Base-by-base conservation (phyloP, 2,113 vertebrate species). In the Plotosus lineatus region DNA sequence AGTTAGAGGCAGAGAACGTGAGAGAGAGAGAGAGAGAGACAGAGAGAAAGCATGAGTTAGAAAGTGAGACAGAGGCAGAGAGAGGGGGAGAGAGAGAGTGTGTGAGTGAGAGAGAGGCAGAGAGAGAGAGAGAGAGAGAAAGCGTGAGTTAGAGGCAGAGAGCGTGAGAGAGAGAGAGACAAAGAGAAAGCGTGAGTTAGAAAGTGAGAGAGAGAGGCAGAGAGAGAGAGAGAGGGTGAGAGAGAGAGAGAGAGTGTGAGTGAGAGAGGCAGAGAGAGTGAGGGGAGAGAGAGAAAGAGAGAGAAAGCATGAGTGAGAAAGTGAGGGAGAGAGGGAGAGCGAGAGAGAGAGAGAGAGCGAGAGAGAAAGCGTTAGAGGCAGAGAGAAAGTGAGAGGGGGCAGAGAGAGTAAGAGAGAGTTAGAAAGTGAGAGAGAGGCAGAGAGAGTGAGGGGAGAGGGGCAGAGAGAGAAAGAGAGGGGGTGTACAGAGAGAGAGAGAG, bases 201-300 rank as follows among this genome's bases (percentile, higher is more conserved):
- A 58, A 51, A 71, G 78, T 74, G 79, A 75, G 79, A 61, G 78
- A 80, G 53, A 80, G 68, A 60, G 56, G n/a, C n/a, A n/a, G n/a
- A n/a, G n/a, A n/a, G n/a, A n/a, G n/a, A n/a, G n/a, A 31, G 56
- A 75, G 68, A 42, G 53, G 28, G 60, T 33, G 12, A 58, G 38
- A 74, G 38, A 72, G 51, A 58, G 26, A 11, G 51, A 71, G 23
- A 46, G 51, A 71, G 77, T 72, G 51, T 72, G 50, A 80, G 68
- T 26, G 31, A 28, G 36, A 31, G 28, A 28, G 53, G 65, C 48
- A 26, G 40, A 31, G 56, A 21, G 36, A 56, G 58, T 65, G 60
- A 55, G 40, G 12, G 26, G 55, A 51, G 51, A 51, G 69, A 79
- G 80, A 40, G 55, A 72, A 63, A 65, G 40, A 31, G 65, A 56